Percentiles rank a stretch among this genome's conserved stretches.
These are phyloP conservation scores for Todiramphus chloris DNA, from an alignment of 2,113 vertebrate genomes.

Conservation along the genomic window DNA sequence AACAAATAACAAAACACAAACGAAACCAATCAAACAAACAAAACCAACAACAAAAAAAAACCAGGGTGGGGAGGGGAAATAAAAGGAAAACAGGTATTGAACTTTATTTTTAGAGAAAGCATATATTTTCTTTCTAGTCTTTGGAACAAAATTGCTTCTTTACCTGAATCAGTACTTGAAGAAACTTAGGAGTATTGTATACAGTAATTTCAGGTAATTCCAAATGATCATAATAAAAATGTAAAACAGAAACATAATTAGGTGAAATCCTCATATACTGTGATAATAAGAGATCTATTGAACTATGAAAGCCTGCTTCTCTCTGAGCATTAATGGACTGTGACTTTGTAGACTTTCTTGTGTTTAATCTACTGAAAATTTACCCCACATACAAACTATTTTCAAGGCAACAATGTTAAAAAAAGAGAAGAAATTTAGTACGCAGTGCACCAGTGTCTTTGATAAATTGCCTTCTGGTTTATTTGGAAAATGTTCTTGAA, in stretches of 20 bases:
- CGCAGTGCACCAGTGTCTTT: background rate
- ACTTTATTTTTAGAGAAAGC: background rate
- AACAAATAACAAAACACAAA: too few relatives aligned
- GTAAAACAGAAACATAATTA: accelerated
- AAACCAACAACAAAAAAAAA: too few relatives aligned
- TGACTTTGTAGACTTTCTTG: background rate
- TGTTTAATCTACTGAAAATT: background rate
- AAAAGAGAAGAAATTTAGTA: slow-evolving; percentile 1
- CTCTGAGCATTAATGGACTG: background rate
- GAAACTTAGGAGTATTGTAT: background rate
- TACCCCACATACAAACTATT: background rate
- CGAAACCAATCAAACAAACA: background rate
- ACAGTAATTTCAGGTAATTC: background rate
- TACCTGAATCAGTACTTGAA: background rate
- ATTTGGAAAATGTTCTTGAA: slow-evolving; percentile 39
- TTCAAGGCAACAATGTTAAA: background rate
- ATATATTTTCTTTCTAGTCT: background rate
- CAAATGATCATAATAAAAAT: background rate
- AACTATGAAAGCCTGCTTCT: background rate
- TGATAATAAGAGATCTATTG: background rate
- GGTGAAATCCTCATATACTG: accelerated
- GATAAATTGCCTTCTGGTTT: slow-evolving; percentile 36
- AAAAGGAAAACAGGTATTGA: accelerated
- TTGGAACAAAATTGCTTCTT: background rate
- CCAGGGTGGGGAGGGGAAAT: too few relatives aligned